Evolutionary conservation across 2,888 invertebrate genomes (phyloP).

Genomic region (Patella ulyssiponensis): DNA sequence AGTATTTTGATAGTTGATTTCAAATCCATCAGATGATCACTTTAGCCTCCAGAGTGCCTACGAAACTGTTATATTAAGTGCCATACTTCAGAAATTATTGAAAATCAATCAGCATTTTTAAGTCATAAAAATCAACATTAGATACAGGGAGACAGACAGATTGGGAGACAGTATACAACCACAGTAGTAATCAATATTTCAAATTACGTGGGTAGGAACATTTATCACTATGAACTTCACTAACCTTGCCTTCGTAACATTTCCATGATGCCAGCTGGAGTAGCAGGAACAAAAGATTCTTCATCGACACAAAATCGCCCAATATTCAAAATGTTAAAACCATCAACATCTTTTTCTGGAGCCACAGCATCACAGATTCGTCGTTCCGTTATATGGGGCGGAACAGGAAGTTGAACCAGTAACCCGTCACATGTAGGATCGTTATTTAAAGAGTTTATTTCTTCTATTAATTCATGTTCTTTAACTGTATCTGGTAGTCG

Average conservation of each 20-base stretch:
- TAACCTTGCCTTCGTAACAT: conserved; percentile 78
- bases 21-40: no score
- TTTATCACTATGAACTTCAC: conserved; percentile 8
- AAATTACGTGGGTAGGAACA: neutral
- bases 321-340: conserved; percentile 87
- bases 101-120: no score
- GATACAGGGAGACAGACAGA: neutral
- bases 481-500: conserved; percentile 77
- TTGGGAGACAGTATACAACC: neutral
- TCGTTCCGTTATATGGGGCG: conserved; percentile 79
- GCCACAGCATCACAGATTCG: conserved; percentile 85
- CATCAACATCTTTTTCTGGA: conserved; percentile 91
- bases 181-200: neutral
- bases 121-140: no score
- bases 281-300: conserved; percentile 81
- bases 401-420: conserved; percentile 83
- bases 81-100: no score
- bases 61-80: no score
- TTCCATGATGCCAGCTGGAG: conserved; percentile 82
- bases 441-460: conserved; percentile 77
- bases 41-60: no score
- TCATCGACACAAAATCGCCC: conserved; percentile 77
- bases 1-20: no score
- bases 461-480: conserved; percentile 79
- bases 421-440: conserved; percentile 85